Percentiles rank a stretch among this genome's conserved stretches.
Conservation (phyloP, 92 coral and sea anemone species). For the Diadumene lineata region DNA sequence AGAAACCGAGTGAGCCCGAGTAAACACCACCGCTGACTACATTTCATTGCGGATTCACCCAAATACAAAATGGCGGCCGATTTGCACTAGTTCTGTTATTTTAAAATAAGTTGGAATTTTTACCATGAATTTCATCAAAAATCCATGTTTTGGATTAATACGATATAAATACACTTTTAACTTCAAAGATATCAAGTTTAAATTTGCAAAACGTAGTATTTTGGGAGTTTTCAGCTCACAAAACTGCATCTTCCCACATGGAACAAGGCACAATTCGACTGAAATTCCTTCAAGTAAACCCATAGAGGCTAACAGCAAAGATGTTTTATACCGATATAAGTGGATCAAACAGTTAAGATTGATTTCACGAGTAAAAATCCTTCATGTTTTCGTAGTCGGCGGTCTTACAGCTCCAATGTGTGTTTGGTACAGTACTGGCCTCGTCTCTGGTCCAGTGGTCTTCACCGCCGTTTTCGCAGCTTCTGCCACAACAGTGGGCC, state of each 20-base stretch:
- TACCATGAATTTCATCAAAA: conserved; percentile 1
- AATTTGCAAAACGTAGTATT: not conserved
- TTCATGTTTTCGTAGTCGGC: conserved; percentile 64
- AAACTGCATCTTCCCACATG: not conserved
- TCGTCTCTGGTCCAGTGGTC: conserved; percentile 42
- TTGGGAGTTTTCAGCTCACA: not conserved
- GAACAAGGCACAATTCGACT: not conserved
- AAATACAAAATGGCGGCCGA: not conserved
- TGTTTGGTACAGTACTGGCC: conserved; percentile 62
- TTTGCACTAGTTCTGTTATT: not conserved
- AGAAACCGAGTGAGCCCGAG: conserved; percentile 3
- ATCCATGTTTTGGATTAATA: not conserved
- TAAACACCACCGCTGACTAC: not conserved
- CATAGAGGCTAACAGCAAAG: conserved; percentile 1
- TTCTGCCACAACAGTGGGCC: conserved; percentile 72
- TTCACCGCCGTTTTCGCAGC: conserved; percentile 61
- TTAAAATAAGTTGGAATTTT: not conserved
- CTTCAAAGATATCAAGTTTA: not conserved
- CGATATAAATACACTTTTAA: not conserved
- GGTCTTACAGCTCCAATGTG: conserved; percentile 71
- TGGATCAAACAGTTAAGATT: conserved; percentile 81
- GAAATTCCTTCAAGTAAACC: not conserved
- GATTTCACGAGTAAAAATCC: conserved; percentile 70
- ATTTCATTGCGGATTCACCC: not conserved
- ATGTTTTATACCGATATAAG: conserved; percentile 62